Base-by-base conservation (phyloP, 2,888 invertebrate species). In the Andrena camellia region DNA sequence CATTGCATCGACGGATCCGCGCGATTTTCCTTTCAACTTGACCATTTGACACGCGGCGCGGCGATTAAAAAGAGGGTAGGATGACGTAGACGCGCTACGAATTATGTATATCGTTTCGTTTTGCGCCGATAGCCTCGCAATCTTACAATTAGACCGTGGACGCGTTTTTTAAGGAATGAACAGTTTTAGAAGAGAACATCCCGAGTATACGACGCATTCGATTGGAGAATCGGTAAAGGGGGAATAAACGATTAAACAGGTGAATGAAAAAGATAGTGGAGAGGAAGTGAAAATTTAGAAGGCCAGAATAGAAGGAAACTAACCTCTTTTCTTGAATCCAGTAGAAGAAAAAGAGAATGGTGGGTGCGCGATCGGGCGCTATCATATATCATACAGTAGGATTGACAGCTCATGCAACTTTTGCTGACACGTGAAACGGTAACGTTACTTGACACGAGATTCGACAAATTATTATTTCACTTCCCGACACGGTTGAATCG, bases 321-420 rank as follows among this genome's bases (percentile, higher is more conserved):
- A 84, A 84, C 84, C 84, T 83, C 72, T 69, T 59, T 60, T 1
- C 26, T n/a, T 42, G 63, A 76, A 50, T 50, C 33, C n/a, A 69
- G 31, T 50, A 23, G 62, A 82, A 57, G 42, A 72, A 57, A 60
- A 76, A 68, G 52, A 69, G 64, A 67, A 59, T 70, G 82, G 68
- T 74, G 70, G 57, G 10, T 3, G 62, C 71, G 59, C 13, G 59
- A 71, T 66, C 26, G 33, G 33, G 54, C 63, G 60, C 75, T 76
- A 76, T 79, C 76, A 79, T 70, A 69, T 76, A 76, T 79, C 76
- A 79, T 67, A 69, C 68, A 35, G 62, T 26, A 50, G 63, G 52
- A 69, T 63, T 73, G 74, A 76, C 60, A 64, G 33, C 60, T 48
- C 69, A 59, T 69, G 59, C 57, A 73, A 63, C 33, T 52, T 20